A percentile compares a stretch with the other conserved stretches of the same genome.
Evolutionary conservation across 2,113 vertebrate species (phyloP).

Genomic region (Leptosomus discolor): DNA sequence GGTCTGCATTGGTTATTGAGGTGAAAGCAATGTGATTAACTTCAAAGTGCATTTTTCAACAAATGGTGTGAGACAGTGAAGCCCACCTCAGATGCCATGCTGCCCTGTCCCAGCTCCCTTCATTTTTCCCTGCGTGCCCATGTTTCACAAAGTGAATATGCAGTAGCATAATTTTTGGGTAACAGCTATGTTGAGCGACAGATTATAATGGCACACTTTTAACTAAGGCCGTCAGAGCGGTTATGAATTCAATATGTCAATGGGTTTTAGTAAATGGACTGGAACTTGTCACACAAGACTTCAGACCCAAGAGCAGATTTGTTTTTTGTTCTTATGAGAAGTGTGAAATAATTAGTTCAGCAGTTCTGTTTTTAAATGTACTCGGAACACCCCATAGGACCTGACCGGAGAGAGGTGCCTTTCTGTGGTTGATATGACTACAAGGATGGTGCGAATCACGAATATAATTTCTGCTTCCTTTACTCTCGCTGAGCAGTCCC

Average conservation of each 20-base stretch:
- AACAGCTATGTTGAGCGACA: not conserved
- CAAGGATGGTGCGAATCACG: not conserved
- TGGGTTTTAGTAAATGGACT: slow-evolving; percentile 15
- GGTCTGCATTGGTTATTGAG: slow-evolving; percentile 70
- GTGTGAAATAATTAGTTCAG: slow-evolving; percentile 3
- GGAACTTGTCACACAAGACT: slow-evolving; percentile 26
- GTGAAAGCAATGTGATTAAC: slow-evolving; percentile 78
- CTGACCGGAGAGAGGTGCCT: not conserved
- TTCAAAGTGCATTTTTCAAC: slow-evolving; percentile 57
- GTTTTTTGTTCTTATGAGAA: not conserved
- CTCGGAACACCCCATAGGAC: not conserved
- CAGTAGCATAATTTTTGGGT: not conserved
- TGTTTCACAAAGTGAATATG: not conserved
- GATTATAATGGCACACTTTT: not conserved
- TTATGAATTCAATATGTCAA: not conserved
- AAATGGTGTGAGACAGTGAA: slow-evolving; percentile 34
- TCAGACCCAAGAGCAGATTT: not conserved
- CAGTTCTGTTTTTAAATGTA: not conserved
- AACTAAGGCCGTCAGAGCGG: not conserved
- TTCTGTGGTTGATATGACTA: not conserved
- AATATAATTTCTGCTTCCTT: not conserved
- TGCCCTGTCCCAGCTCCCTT: not conserved
- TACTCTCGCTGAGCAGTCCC: not conserved
- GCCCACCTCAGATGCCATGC: not conserved
- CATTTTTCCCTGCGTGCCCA: not conserved